Base-by-base conservation (phyloP, 2,888 invertebrate genomes). In the Epirrita christyi region DNA sequence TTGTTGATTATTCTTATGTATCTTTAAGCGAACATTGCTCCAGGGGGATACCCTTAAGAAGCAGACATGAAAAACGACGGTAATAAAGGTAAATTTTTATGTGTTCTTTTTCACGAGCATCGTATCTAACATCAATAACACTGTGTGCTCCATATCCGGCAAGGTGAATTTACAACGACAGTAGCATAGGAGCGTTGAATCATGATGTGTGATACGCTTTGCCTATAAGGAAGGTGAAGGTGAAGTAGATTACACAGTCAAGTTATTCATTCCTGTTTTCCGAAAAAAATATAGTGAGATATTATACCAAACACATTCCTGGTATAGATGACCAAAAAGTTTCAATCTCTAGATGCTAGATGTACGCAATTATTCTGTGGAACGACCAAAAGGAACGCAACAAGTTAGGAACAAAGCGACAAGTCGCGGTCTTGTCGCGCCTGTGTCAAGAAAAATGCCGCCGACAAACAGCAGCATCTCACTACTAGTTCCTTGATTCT, bases 401-500 rank as follows among this genome's bases (percentile, higher is more conserved):
- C 10, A 51, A 52, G 47, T 34, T 13, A 8, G 32, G 44, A 28
- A 57, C 54, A 59, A 58, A 59, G 55, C 46, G 53, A 60, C 48
- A 46, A 58, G 57, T 55, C 38, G 46, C 43, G 29, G 38, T 56
- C 54, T 50, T 40, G 48, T 37, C 65, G 69, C 54, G 42, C 61
- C 64, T 69, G 68, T 85, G 84, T 85, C 84, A 85, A 86, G 83
- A 83, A 80, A 82, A 83, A 72, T 75, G 77, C 74, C 70, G 73
- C 66, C 65, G 63, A 46, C 57, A 45, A 53, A 46, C 59, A 47
- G 54, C 58, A 28, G 46, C 55, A 52, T 49, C 34, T 43, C 41
- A 52, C 36, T 53, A 53, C 47, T 55, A 41, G 40, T 2, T 27
- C 47, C 50, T 56, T 44, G 43, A 14, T 38, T 3, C 14, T 38